Percentiles rank a stretch among this genome's conserved stretches.
Conservation (phyloP, 2,888 invertebrate genomes). For the Stratiomys singularior region DNA sequence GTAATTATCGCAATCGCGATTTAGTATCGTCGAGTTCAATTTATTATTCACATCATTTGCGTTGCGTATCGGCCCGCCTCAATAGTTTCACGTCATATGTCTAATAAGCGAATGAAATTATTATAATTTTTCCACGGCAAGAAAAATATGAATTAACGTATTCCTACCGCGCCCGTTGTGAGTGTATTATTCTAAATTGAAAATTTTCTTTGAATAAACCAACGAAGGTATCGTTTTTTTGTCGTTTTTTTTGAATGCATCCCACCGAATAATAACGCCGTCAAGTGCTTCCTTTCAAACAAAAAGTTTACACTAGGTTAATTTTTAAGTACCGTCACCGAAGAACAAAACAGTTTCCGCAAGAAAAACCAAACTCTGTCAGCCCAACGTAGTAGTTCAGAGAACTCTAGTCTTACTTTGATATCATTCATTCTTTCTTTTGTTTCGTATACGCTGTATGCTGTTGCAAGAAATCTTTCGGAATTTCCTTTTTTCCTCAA, state of each 20-base stretch:
- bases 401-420: neutral
- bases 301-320: neutral
- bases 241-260: conserved; percentile 5
- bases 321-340: neutral
- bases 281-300: neutral
- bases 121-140: neutral
- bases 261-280: neutral
- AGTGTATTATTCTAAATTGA: neutral
- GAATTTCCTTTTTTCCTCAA: no score
- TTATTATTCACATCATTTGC: conserved; percentile 13
- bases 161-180: neutral
- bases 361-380: neutral
- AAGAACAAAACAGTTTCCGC: conserved; percentile 2
- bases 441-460: no score
- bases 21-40: conserved; percentile 29
- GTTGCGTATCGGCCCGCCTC: neutral
- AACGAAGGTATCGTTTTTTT: no score
- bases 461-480: no score
- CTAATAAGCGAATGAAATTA: neutral
- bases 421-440: no score
- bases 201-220: neutral
- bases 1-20: conserved; percentile 17
- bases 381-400: neutral
- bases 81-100: neutral
- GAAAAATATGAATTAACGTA: neutral